phyloP scores from a whole-genome alignment of 1,140 invertebrate genomes.

The Drusus annulatus region DNA sequence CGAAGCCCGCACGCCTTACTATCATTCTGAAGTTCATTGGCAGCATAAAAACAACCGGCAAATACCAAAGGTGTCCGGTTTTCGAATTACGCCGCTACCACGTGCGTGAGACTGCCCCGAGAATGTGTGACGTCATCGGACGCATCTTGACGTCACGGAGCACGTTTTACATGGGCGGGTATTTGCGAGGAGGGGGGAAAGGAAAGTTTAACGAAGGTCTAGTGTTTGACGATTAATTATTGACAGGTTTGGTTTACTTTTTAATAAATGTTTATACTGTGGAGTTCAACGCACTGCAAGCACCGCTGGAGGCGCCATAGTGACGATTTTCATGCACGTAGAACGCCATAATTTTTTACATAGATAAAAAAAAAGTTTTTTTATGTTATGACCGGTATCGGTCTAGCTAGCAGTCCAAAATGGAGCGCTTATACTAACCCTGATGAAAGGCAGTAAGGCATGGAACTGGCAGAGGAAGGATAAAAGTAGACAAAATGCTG shows the following conservation, averaged over 20 bases:
- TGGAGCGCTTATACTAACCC: too few relatives aligned
- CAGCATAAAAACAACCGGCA: slow-evolving; percentile 19
- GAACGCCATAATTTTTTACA: too few relatives aligned
- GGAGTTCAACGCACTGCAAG: not conserved
- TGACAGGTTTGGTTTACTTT: not conserved
- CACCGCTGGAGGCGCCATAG: not conserved
- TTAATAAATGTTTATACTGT: not conserved
- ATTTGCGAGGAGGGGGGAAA: not conserved
- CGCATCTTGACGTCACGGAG: not conserved
- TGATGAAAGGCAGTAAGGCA: too few relatives aligned
- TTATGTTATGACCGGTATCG: too few relatives aligned
- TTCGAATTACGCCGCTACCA: not conserved
- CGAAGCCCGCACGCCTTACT: too few relatives aligned
- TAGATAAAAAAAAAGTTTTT: too few relatives aligned
- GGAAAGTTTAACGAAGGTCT: not conserved
- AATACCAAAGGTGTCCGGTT: slow-evolving; percentile 11
- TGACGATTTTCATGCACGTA: too few relatives aligned
- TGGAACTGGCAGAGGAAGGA: too few relatives aligned
- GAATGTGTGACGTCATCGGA: slow-evolving; percentile 15
- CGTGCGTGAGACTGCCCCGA: not conserved
- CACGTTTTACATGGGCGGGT: not conserved
- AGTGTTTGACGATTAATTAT: too few relatives aligned
- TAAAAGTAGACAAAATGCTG: too few relatives aligned
- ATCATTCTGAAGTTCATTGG: slow-evolving; percentile 1
- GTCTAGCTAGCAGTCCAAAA: too few relatives aligned